These are phyloP conservation scores for Zeugodacus cucurbitae DNA, from an alignment of 1,140 invertebrate genomes.

Conservation along the genomic window DNA sequence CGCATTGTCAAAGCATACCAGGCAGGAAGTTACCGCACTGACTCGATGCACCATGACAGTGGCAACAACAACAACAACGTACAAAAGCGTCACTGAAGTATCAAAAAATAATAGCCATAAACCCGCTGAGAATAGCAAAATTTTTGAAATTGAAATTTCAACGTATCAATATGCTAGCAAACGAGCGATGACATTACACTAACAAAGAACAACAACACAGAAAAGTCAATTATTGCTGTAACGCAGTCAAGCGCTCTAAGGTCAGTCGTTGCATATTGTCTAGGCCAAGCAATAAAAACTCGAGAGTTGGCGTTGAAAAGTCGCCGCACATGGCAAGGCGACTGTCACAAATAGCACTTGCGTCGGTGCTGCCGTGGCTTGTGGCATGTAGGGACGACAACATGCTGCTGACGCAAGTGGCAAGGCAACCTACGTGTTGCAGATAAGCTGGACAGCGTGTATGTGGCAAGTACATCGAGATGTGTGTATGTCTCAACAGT, in stretches of 20 bases:
- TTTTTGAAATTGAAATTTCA: constrained; percentile 23
- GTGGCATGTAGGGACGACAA: background rate
- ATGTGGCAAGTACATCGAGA: background rate
- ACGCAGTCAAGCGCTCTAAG: background rate
- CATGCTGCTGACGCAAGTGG: background rate
- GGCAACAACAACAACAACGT: background rate
- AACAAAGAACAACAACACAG: background rate
- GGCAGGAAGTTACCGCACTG: background rate
- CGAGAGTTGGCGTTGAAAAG: background rate
- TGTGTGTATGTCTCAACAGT: background rate
- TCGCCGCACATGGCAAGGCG: background rate
- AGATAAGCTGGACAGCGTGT: background rate
- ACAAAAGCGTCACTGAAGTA: background rate
- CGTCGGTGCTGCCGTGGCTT: background rate
- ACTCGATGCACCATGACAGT: background rate
- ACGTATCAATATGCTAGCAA: background rate
- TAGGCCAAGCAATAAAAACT: background rate
- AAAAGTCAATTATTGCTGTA: background rate
- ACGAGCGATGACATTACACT: background rate
- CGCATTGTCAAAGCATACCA: background rate
- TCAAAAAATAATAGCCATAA: background rate
- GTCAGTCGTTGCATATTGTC: background rate
- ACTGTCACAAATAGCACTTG: background rate
- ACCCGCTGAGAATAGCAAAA: background rate
- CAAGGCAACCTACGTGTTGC: background rate